Evolutionary conservation across 2,888 invertebrate species (phyloP).

Genomic region (Iphiclides podalirius): DNA sequence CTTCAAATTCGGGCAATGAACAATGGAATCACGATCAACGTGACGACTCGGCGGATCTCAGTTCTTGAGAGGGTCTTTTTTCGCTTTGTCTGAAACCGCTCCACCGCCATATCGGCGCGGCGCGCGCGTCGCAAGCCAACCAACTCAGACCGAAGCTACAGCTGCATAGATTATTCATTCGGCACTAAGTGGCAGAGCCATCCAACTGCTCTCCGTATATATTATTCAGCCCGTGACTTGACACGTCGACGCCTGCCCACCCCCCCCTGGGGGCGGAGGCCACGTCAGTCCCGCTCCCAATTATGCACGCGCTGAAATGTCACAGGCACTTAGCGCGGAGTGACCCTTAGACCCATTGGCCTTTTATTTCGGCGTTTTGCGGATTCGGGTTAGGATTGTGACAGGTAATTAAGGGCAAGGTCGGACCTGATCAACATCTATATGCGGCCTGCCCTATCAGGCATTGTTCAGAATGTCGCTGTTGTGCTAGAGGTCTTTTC

Average conservation of each 20-base stretch:
- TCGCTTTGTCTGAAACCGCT: too few relatives aligned
- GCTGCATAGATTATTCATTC: conserved; percentile 67
- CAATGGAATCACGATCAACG: too few relatives aligned
- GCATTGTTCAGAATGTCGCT: too few relatives aligned
- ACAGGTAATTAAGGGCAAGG: conserved; percentile 36
- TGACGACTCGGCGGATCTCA: too few relatives aligned
- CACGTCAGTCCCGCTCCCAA: conserved; percentile 70
- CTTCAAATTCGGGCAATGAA: too few relatives aligned
- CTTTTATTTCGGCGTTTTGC: conserved; percentile 63
- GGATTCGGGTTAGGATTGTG: conserved; percentile 54
- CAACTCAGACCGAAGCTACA: conserved; percentile 35
- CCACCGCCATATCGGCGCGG: too few relatives aligned
- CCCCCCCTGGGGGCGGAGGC: conserved; percentile 32
- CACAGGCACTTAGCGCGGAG: conserved; percentile 61
- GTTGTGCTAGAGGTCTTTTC: too few relatives aligned
- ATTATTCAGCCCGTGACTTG: conserved; percentile 72
- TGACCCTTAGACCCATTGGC: conserved; percentile 79
- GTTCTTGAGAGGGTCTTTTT: too few relatives aligned
- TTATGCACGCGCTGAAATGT: conserved; percentile 75
- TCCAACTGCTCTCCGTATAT: conserved; percentile 66
- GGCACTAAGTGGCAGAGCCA: conserved; percentile 73
- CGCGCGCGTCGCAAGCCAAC: too few relatives aligned
- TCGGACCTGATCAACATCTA: conserved; percentile 14
- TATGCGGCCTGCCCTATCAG: too few relatives aligned
- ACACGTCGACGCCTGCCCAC: conserved; percentile 68